Percentiles rank a stretch among this genome's conserved stretches.
Conservation (phyloP, 2,888 invertebrate species). For the Oscheius myriophilus region DNA sequence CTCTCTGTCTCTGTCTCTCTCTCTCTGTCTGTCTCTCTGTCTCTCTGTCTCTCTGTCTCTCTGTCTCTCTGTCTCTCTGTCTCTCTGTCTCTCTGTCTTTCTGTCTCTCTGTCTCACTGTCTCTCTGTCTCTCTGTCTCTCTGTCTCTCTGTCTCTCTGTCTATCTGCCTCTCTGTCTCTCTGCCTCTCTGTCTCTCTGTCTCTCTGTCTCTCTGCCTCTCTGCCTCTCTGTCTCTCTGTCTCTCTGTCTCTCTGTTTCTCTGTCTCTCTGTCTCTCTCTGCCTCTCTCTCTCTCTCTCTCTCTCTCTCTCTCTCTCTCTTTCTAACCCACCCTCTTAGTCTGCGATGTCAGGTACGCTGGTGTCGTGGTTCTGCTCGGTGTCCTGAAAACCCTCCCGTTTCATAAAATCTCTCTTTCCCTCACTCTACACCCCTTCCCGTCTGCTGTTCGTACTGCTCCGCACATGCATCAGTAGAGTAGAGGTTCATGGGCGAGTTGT, state of each 20-base stretch:
- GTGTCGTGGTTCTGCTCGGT: conserved; percentile 30
- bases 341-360: conserved; percentile 49
- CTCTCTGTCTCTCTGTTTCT: not conserved
- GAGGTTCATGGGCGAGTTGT: conserved; percentile 67
- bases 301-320: not conserved
- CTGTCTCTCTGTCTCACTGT: conserved; percentile 15
- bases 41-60: conserved; percentile 39
- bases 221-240: conserved; percentile 26
- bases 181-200: conserved; percentile 10
- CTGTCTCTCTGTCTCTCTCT: conserved; percentile 24
- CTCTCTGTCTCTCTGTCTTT: conserved; percentile 39
- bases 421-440: conserved; percentile 51
- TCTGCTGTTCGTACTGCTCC: conserved; percentile 63
- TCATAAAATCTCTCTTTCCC: conserved; percentile 7
- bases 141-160: no score
- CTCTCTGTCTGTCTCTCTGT: not conserved
- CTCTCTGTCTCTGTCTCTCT: conserved; percentile 41
- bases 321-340: conserved; percentile 40
- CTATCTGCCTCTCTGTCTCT: not conserved
- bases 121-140: conserved; percentile 26
- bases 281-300: conserved; percentile 12
- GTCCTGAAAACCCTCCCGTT: not conserved
- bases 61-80: conserved; percentile 2
- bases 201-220: conserved; percentile 8
- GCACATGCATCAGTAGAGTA: conserved; percentile 65